Evolutionary conservation across 2,888 invertebrate genomes (phyloP), one percentile per base, ranked within the genome.

Genomic region (Microchrysa polita): DNA sequence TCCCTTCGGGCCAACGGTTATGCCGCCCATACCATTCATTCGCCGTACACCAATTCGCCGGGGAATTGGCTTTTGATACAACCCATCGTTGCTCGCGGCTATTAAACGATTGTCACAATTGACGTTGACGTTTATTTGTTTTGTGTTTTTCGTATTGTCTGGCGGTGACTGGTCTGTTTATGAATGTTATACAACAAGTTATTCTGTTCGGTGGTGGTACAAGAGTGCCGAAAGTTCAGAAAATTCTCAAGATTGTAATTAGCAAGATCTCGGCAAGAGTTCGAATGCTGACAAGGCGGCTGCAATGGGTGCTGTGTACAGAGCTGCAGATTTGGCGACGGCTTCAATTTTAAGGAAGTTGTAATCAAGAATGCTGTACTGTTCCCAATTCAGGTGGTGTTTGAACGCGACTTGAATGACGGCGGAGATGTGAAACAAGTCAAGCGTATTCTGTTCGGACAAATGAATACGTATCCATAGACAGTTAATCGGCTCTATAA

Each of bases 281-380:
- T 90, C 99, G 72, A 99, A 99, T 83, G 96, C 98, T 0, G 99
- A 99, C 82, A 99, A 99, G 86, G 97, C 99, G 0, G 96, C 97
- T 5, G 93, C 96, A 0, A 88, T 98, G 88, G 96, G 98, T 0
- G 98, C 98, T 48, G 97, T 96, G 0, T 99, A 99, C 84, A 97
- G 97, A 88, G 96, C 96, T 10, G 97, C 97, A n/a, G 93, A 94
- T 82, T 88, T 98, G 10, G 96, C 97, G 59, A 94, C 95, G 98
- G 98, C 1, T 99, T 98, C 85, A 97, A 97, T 85, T 98, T 99
- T 2, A 96, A 97, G 80, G 92, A 96, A 78, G 93, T 99, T 82
- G 89, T 94, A 72, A 93, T 97, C 0, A 96, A 96, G 81, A 99
- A 99, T 83, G 93, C 94, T 0, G 96, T 96, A 0, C 76, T 98